A percentile compares a stretch with the other conserved stretches of the same genome.
These are phyloP conservation scores for Cynocephalus volans DNA, from an alignment of 2,113 vertebrate genomes.

Conservation along the genomic window DNA sequence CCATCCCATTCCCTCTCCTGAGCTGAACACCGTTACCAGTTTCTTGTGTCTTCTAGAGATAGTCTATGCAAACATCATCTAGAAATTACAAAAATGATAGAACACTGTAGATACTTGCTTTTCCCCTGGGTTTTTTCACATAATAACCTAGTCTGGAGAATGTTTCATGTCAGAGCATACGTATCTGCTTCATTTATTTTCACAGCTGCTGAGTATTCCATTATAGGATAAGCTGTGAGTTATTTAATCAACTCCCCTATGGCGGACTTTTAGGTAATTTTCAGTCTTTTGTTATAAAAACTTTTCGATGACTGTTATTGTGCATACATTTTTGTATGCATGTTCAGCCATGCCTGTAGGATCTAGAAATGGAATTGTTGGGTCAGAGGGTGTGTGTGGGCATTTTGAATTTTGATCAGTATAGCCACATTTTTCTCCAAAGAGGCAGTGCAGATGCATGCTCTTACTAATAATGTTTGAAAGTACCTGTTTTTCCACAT, in stretches of 20 bases:
- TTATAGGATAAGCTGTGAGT: not conserved
- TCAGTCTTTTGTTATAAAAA: not conserved
- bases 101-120: not conserved
- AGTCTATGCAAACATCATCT: not conserved
- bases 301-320: not conserved
- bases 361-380: not conserved
- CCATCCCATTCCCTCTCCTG: too few species aligned
- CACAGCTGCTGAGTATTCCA: not conserved
- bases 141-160: not conserved
- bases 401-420: not conserved
- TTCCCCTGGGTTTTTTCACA: not conserved
- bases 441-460: not conserved
- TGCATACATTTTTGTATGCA: too few species aligned
- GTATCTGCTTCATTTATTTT: conserved; percentile 2
- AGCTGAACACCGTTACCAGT: not conserved
- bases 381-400: not conserved
- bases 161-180: not conserved
- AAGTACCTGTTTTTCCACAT: not conserved
- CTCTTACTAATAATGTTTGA: not conserved
- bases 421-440: not conserved
- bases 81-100: not conserved
- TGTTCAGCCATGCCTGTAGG: not conserved
- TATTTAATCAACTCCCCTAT: not conserved
- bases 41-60: not conserved
- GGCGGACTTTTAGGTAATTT: not conserved